phyloP scores from a whole-genome alignment of 2,797 vertebrate species.

The Knipowitschia caucasica region DNA sequence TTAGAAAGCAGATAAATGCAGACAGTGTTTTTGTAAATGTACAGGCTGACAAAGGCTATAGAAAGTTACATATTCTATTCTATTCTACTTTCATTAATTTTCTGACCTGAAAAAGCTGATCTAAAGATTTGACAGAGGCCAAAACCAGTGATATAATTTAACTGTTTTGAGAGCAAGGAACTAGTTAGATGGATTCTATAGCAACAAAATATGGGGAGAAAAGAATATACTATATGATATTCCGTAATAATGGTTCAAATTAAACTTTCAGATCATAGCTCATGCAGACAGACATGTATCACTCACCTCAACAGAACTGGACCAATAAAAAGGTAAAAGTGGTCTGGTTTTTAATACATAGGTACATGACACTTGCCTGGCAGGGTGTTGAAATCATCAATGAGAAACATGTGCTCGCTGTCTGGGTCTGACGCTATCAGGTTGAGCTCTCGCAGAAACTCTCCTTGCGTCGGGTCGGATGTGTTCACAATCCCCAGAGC shows the following conservation, averaged over 20 bases:
- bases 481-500: constrained; percentile 87
- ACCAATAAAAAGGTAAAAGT: background rate
- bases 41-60: background rate
- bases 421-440: constrained; percentile 90
- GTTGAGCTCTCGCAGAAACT: constrained; percentile 85
- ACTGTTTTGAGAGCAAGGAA: too few species aligned
- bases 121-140: too few species aligned
- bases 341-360: background rate
- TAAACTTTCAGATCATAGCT: too few species aligned
- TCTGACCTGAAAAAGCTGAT: too few species aligned
- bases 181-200: too few species aligned
- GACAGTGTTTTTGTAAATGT: background rate
- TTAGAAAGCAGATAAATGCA: background rate
- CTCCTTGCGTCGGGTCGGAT: constrained; percentile 80
- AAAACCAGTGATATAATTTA: too few species aligned
- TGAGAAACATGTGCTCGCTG: constrained; percentile 85
- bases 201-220: too few species aligned
- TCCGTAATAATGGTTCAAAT: too few species aligned
- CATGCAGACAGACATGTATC: background rate
- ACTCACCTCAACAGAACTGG: background rate
- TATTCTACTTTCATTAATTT: too few species aligned
- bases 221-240: too few species aligned
- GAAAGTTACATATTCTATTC: background rate
- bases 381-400: constrained; percentile 88
- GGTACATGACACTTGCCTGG: constrained; percentile 72